Evolutionary conservation across 2,113 vertebrate genomes (phyloP).

Genomic region (Tragelaphus scriptus): DNA sequence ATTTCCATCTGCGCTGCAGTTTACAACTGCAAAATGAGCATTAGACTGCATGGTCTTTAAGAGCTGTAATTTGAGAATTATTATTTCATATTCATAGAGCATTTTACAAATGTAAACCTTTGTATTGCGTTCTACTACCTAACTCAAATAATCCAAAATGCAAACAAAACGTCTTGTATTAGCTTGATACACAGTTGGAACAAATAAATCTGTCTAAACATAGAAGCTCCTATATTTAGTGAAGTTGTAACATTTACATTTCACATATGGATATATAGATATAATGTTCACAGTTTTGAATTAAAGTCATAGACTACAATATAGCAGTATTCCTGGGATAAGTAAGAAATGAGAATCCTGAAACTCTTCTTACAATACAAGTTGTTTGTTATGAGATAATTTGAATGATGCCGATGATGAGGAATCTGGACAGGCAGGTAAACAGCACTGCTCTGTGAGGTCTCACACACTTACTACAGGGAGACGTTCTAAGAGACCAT

Average conservation of each 20-base stretch:
- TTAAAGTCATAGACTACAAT: neutral
- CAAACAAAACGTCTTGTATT: neutral
- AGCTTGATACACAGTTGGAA: neutral
- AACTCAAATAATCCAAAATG: neutral
- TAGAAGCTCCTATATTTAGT: neutral
- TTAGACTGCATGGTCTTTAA: neutral
- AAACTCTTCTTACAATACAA: neutral
- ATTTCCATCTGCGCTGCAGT: neutral
- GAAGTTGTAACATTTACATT: neutral
- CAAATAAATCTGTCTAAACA: constrained; percentile 17
- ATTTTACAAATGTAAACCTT: neutral
- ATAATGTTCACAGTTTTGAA: neutral
- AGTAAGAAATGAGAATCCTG: neutral
- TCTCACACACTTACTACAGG: neutral
- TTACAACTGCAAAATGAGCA: neutral
- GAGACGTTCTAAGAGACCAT: neutral
- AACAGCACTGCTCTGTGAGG: neutral
- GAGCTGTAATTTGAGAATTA: neutral
- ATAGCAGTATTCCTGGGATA: neutral
- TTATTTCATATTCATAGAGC: neutral
- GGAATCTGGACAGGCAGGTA: neutral
- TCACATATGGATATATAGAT: neutral
- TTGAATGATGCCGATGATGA: neutral
- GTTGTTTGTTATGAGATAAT: neutral
- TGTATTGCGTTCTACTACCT: neutral